phyloP scores from a whole-genome alignment of 53 echinoderm and acorn worm species.

The Paracentrotus lividus region DNA sequence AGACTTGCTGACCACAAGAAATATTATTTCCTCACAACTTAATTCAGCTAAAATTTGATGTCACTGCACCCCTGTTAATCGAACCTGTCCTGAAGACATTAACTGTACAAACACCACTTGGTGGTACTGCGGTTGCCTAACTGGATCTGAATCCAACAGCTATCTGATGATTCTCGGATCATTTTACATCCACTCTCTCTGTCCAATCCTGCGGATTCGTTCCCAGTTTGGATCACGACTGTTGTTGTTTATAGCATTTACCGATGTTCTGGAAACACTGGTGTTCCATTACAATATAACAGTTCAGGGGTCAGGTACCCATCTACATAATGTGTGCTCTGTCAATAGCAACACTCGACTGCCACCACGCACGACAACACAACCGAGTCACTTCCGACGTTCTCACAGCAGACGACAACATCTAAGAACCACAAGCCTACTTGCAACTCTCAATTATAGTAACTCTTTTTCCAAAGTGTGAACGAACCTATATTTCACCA shows the following conservation, averaged over 20 bases:
- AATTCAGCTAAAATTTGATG: conserved; percentile 41
- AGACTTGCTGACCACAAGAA: too few relatives aligned
- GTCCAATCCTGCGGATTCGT: conserved; percentile 68
- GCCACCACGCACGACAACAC: too few relatives aligned
- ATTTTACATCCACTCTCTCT: conserved; percentile 41
- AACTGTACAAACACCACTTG: conserved; percentile 32
- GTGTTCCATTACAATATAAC: conserved; percentile 33
- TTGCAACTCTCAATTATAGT: too few relatives aligned
- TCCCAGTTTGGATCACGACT: conserved; percentile 72
- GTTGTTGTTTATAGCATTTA: conserved; percentile 84
- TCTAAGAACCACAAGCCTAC: too few relatives aligned
- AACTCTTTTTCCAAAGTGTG: too few relatives aligned
- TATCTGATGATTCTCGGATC: conserved; percentile 59
- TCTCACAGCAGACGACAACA: too few relatives aligned
- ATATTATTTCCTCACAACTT: background rate
- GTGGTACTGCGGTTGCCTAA: conserved; percentile 38
- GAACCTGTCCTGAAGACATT: conserved; percentile 22
- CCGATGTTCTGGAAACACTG: conserved; percentile 67
- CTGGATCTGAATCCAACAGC: conserved; percentile 57
- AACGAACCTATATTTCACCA: too few relatives aligned
- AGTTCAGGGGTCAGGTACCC: background rate
- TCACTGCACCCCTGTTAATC: conserved; percentile 39
- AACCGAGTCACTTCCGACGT: too few relatives aligned
- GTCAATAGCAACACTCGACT: too few relatives aligned
- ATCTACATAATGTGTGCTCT: too few relatives aligned